Conservation (phyloP, 2,797 vertebrate genomes). For the Molothrus ater region DNA sequence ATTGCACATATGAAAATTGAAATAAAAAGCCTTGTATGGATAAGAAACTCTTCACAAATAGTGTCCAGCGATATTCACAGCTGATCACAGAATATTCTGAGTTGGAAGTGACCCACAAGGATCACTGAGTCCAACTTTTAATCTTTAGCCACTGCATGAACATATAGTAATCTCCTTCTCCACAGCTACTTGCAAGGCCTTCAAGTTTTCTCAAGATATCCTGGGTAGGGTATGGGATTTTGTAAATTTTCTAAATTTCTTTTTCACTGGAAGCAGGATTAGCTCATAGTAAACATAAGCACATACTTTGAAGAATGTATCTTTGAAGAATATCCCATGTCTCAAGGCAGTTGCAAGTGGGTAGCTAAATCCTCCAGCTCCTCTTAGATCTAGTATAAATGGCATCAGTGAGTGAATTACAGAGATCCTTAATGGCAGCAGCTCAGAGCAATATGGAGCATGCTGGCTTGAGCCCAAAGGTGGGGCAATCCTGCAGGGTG, state of each 20-base stretch:
- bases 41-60: neutral
- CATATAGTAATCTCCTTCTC: neutral
- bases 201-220: neutral
- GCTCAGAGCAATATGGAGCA: rapidly evolving
- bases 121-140: neutral
- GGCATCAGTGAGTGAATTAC: neutral
- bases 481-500: neutral
- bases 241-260: no score
- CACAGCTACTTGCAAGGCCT: neutral
- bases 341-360: neutral
- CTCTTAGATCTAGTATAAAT: neutral
- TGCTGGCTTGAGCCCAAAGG: neutral
- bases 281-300: no score
- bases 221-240: neutral
- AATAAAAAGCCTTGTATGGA: neutral
- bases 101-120: neutral
- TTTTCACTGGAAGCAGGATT: no score
- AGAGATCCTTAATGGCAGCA: neutral
- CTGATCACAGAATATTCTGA: neutral
- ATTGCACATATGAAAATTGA: neutral
- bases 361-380: neutral
- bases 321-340: neutral
- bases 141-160: neutral
- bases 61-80: neutral
- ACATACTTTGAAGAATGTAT: no score